Percentiles rank a stretch among this genome's conserved stretches.
phyloP scores from a whole-genome alignment of 64 coral and sea anemone genomes.

The Actinia equina region DNA sequence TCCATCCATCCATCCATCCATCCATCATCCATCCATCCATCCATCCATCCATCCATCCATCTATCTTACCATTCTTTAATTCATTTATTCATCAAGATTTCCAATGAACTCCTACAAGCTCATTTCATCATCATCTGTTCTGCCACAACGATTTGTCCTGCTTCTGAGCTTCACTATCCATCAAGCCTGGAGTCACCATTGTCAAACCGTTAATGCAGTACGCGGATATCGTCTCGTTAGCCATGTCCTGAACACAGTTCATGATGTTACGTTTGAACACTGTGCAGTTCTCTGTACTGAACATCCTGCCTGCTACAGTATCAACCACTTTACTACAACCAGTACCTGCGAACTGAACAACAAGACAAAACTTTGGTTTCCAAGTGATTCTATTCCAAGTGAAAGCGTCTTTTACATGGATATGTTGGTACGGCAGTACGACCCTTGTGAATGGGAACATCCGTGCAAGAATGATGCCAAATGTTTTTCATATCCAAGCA shows the following conservation, averaged over 20 bases:
- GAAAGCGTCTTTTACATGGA: slow-evolving; percentile 17
- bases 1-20: no score
- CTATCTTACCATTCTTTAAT: no score
- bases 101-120: no score
- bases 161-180: neutral
- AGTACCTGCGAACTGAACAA: slow-evolving; percentile 8
- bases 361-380: neutral
- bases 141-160: neutral
- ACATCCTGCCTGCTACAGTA: slow-evolving; percentile 12
- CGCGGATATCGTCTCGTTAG: neutral
- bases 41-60: no score
- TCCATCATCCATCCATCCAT: no score
- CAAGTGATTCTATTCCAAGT: neutral
- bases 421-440: slow-evolving; percentile 9
- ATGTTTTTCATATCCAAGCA: neutral
- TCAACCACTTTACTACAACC: neutral
- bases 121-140: neutral
- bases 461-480: slow-evolving; percentile 14
- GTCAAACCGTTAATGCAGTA: neutral
- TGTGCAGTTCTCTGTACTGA: neutral
- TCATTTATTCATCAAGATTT: no score
- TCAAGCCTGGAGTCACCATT: neutral
- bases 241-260: neutral
- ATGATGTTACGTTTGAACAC: neutral
- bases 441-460: neutral